These are phyloP conservation scores for Apis dorsata DNA, from an alignment of 1,140 invertebrate species.

Conservation along the genomic window DNA sequence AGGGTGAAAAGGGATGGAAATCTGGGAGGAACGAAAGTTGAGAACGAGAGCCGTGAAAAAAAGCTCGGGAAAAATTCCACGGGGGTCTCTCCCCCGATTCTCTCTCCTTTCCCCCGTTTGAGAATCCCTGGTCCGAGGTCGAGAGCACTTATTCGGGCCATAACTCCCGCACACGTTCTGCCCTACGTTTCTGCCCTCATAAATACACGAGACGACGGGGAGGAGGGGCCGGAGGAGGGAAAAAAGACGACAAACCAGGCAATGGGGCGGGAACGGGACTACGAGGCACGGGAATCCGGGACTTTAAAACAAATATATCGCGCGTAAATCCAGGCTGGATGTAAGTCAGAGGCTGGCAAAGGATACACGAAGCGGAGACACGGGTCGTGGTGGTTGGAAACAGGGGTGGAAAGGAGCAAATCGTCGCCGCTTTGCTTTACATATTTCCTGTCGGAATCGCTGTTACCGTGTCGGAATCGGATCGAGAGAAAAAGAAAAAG, in stretches of 20 bases:
- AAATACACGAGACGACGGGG: conserved; percentile 70
- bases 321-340: conserved; percentile 77
- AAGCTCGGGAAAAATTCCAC: background rate
- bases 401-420: conserved; percentile 69
- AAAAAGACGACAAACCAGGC: conserved; percentile 54
- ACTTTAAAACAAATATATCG: conserved; percentile 81
- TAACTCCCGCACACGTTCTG: conserved; percentile 73
- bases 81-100: background rate
- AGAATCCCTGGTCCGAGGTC: conserved; percentile 74
- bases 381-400: conserved; percentile 10
- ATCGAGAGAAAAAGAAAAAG: too few species aligned
- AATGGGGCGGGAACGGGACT: conserved; percentile 46
- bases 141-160: conserved; percentile 78
- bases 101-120: conserved; percentile 45
- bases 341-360: conserved; percentile 52
- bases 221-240: conserved; percentile 30
- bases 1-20: background rate
- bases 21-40: background rate
- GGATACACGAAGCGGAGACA: conserved; percentile 33
- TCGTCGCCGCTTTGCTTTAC: conserved; percentile 76
- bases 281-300: conserved; percentile 66
- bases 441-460: conserved; percentile 72
- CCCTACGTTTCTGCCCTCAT: conserved; percentile 73
- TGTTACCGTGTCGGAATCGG: background rate
- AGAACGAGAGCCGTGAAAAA: background rate